These are phyloP conservation scores for Salvelinus namaycush DNA, from an alignment of 2,113 vertebrate genomes.

Conservation along the genomic window DNA sequence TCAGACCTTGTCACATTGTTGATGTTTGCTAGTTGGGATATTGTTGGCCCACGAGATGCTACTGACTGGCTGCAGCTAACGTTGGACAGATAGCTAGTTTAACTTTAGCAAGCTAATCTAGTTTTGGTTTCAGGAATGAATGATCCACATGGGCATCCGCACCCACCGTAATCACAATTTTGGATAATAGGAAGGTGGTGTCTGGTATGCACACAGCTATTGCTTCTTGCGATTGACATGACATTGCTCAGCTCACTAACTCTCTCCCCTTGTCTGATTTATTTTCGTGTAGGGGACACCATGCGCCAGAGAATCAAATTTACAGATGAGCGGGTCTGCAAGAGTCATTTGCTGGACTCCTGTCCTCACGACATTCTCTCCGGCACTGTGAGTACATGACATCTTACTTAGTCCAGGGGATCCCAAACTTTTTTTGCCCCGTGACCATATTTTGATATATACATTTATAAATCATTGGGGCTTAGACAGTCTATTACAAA, in stretches of 20 bases:
- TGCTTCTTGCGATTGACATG: background rate
- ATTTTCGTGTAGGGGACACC: constrained; percentile 82
- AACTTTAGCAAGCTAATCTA: too few relatives aligned
- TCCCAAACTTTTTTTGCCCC: too few relatives aligned
- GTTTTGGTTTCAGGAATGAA: too few relatives aligned
- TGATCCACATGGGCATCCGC: too few relatives aligned
- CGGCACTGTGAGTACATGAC: constrained; percentile 86
- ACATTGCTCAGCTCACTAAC: background rate
- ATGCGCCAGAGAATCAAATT: constrained; percentile 98
- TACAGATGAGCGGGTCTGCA: constrained; percentile 95
- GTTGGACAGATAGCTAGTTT: too few relatives aligned
- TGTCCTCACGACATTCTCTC: constrained; percentile 98
- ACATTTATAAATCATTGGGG: too few relatives aligned
- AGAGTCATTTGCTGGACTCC: constrained; percentile 98
- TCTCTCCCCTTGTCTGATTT: background rate
- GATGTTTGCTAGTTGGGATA: background rate
- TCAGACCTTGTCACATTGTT: background rate
- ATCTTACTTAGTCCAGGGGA: background rate
- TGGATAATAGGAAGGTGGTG: too few relatives aligned
- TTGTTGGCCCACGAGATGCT: background rate
- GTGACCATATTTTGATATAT: too few relatives aligned
- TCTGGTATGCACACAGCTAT: too few relatives aligned
- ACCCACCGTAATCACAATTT: too few relatives aligned
- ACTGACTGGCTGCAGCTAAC: background rate
- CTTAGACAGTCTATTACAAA: too few relatives aligned